A percentile compares a stretch with the other conserved stretches of the same genome.
phyloP scores from a whole-genome alignment of 2,888 invertebrate species.

The Malacosoma neustria region DNA sequence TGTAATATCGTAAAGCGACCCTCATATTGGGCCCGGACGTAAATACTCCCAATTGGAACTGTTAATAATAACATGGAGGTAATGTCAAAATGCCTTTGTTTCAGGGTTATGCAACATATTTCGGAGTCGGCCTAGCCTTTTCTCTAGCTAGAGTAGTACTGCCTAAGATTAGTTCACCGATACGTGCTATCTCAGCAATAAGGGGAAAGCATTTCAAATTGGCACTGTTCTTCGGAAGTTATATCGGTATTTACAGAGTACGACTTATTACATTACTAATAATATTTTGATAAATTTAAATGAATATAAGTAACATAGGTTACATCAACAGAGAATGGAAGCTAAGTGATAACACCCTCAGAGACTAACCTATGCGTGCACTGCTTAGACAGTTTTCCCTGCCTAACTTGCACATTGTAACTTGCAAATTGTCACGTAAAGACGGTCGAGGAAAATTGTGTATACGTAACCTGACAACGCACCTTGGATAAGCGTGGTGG shows the following conservation, averaged over 20 bases:
- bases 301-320: neutral
- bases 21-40: too few relatives aligned
- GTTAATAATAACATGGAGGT: too few relatives aligned
- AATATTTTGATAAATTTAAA: neutral
- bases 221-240: slow-evolving; percentile 63
- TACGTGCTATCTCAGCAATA: slow-evolving; percentile 44
- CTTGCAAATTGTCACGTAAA: too few relatives aligned
- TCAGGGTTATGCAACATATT: slow-evolving; percentile 53
- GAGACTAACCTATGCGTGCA: too few relatives aligned
- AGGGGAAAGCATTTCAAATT: slow-evolving; percentile 49
- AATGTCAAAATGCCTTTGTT: slow-evolving; percentile 20
- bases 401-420: too few relatives aligned
- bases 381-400: too few relatives aligned
- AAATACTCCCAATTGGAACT: too few relatives aligned
- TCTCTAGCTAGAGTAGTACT: slow-evolving; percentile 42
- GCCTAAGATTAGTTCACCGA: slow-evolving; percentile 41
- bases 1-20: too few relatives aligned
- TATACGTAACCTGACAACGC: too few relatives aligned
- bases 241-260: slow-evolving; percentile 74
- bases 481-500: too few relatives aligned
- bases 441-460: too few relatives aligned
- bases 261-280: slow-evolving; percentile 27
- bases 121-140: slow-evolving; percentile 50
- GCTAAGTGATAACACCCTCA: too few relatives aligned
- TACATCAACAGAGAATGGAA: neutral